Evolutionary conservation across 2,113 vertebrate genomes (phyloP).

Genomic region (Brachypodius melanocephalos): DNA sequence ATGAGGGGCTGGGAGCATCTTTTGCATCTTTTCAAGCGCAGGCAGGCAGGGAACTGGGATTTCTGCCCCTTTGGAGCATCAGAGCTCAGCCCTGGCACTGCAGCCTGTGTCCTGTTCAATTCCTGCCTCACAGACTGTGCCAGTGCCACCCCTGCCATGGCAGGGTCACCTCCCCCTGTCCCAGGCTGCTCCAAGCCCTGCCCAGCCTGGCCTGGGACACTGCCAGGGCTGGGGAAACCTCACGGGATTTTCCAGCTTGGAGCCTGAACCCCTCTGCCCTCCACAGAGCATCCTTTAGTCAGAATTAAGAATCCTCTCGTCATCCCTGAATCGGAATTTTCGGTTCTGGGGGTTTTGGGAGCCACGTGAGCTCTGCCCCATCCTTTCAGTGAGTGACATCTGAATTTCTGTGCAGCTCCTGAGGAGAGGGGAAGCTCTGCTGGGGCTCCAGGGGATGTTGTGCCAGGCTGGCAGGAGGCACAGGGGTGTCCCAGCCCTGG

Average conservation of each 20-base stretch:
- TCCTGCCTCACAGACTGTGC: no score
- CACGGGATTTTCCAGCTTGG: rapidly evolving
- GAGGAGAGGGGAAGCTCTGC: background rate
- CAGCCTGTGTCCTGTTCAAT: rapidly evolving
- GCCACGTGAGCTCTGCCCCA: rapidly evolving
- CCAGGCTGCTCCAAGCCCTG: no score
- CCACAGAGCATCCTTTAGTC: rapidly evolving
- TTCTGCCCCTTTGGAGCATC: background rate
- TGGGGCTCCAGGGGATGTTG: rapidly evolving
- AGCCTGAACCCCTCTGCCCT: background rate
- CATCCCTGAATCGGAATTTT: no score
- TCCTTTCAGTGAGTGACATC: rapidly evolving
- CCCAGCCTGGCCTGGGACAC: background rate
- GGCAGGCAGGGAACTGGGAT: background rate
- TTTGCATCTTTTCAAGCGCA: background rate
- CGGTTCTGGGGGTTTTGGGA: background rate
- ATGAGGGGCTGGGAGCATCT: background rate
- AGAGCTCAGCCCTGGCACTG: rapidly evolving
- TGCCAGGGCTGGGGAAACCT: background rate
- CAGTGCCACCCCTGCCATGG: no score
- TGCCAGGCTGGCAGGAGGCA: no score
- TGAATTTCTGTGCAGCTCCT: rapidly evolving
- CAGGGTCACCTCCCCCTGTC: no score
- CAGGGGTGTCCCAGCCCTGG: no score
- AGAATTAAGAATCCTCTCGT: no score